phyloP scores from a whole-genome alignment of 2,113 vertebrate genomes.

The Triplophysa siluroides region DNA sequence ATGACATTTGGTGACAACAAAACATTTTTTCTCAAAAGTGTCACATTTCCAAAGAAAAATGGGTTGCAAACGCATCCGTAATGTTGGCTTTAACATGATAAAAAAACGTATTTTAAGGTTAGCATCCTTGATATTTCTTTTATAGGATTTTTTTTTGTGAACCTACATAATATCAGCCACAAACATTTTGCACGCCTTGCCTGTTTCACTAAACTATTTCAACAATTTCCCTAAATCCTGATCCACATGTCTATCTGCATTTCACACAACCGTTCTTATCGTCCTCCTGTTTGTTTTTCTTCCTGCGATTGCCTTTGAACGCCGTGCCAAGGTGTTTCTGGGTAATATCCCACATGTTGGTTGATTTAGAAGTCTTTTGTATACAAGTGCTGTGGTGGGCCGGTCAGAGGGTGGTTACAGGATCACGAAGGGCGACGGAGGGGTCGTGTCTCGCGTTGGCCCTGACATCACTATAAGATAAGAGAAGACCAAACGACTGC shows the following conservation, averaged over 20 bases:
- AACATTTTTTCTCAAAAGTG: no score
- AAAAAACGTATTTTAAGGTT: not conserved
- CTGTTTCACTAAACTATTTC: not conserved
- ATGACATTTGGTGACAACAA: no score
- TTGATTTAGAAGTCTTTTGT: slow-evolving; percentile 24
- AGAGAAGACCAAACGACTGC: slow-evolving; percentile 55
- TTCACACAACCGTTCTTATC: slow-evolving; percentile 19
- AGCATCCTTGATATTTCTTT: not conserved
- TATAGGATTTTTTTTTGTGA: not conserved
- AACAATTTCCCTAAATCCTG: not conserved
- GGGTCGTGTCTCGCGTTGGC: slow-evolving; percentile 56
- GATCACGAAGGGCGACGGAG: slow-evolving; percentile 33
- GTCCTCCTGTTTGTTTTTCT: slow-evolving; percentile 55
- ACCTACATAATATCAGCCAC: no score
- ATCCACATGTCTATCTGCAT: not conserved
- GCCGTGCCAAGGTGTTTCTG: slow-evolving; percentile 52
- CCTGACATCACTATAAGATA: slow-evolving; percentile 50
- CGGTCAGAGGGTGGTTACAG: not conserved
- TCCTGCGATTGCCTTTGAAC: slow-evolving; percentile 26
- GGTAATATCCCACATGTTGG: slow-evolving; percentile 36
- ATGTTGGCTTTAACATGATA: not conserved
- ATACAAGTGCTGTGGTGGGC: not conserved
- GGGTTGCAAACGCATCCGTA: no score
- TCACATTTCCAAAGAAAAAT: no score
- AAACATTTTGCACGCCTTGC: no score